Conservation (phyloP, 2,113 vertebrate genomes). For the Dryoscopus gambensis region DNA sequence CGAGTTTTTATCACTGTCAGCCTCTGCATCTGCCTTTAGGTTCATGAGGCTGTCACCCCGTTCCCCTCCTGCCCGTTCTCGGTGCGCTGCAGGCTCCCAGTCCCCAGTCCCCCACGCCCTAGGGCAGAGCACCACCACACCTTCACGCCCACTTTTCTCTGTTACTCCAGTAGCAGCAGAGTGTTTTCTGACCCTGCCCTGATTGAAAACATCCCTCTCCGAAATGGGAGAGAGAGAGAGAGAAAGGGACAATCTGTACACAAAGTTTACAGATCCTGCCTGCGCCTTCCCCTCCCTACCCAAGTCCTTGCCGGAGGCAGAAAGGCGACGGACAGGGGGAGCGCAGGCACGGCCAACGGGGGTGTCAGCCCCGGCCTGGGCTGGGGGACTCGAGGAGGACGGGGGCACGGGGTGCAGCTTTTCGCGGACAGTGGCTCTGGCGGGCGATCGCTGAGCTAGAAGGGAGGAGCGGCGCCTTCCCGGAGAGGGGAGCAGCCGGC, state of each 20-base stretch:
- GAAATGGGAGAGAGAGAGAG: background rate
- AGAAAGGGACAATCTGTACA: background rate
- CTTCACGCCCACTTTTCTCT: background rate
- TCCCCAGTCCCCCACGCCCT: background rate
- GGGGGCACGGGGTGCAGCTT: background rate
- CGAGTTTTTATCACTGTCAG: background rate
- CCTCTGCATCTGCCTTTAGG: background rate
- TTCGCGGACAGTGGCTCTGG: background rate
- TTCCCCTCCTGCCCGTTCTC: too few species aligned
- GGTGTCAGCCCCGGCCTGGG: background rate
- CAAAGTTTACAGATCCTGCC: constrained; percentile 7
- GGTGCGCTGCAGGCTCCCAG: background rate
- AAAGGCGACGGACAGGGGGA: background rate
- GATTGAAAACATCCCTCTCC: background rate
- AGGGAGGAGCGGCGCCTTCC: background rate
- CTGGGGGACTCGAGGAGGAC: too few species aligned
- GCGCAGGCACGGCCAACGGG: too few species aligned
- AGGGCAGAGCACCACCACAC: background rate
- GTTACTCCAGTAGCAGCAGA: background rate
- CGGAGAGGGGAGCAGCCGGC: background rate
- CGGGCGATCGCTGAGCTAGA: background rate
- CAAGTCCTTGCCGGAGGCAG: background rate
- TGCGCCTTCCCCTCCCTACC: background rate
- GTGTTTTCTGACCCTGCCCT: background rate
- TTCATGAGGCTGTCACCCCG: background rate